Evolutionary conservation across 2,797 vertebrate genomes (phyloP).

Genomic region (Brachymystax lenok): DNA sequence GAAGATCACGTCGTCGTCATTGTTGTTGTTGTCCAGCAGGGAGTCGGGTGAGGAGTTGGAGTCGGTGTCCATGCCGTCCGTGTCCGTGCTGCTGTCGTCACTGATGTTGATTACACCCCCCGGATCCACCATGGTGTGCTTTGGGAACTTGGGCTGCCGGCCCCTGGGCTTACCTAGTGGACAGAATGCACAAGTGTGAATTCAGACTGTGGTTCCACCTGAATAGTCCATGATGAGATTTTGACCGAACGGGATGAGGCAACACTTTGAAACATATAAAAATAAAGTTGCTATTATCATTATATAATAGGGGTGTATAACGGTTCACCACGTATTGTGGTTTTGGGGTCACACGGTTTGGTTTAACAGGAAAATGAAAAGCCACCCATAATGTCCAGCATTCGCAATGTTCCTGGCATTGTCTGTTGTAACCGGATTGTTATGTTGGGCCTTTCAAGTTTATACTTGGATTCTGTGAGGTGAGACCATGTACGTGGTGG

Average conservation of each 20-base stretch:
- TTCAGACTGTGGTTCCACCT: neutral
- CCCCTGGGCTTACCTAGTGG: conserved; percentile 81
- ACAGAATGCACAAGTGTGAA: neutral
- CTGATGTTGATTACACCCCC: conserved; percentile 87
- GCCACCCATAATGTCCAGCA: no score
- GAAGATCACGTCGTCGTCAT: conserved; percentile 91
- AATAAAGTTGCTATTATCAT: neutral
- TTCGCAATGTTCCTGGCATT: no score
- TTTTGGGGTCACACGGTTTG: no score
- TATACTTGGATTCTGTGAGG: no score
- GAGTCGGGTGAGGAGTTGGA: conserved; percentile 97
- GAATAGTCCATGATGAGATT: neutral
- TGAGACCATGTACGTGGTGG: no score
- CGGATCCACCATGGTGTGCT: conserved; percentile 72
- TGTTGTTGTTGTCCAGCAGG: conserved; percentile 81
- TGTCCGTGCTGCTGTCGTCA: conserved; percentile 93
- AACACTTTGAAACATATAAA: neutral
- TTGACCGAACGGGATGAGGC: neutral
- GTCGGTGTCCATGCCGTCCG: conserved; percentile 92
- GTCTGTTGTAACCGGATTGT: no score
- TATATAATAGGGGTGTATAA: no score
- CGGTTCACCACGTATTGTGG: no score
- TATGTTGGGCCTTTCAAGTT: no score
- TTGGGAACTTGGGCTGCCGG: conserved; percentile 80
- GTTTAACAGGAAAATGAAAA: no score